Evolutionary conservation across 2,797 vertebrate species (phyloP).

Genomic region (Enoplosus armatus): DNA sequence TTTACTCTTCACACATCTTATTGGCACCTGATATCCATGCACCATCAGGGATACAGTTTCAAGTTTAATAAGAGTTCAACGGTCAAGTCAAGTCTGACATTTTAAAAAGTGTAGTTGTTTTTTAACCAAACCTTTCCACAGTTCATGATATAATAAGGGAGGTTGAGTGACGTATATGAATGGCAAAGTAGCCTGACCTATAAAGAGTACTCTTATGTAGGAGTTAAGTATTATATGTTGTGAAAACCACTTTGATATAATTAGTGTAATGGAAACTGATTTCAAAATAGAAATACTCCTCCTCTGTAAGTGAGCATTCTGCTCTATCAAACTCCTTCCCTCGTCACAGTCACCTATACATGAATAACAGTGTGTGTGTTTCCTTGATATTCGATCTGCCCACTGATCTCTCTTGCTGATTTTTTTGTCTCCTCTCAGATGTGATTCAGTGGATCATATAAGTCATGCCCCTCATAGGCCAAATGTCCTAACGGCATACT

Average conservation of each 20-base stretch:
- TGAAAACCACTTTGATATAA: not conserved
- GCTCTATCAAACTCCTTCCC: conserved; percentile 18
- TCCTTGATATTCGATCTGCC: conserved; percentile 60
- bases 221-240: not conserved
- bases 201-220: not conserved
- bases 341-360: conserved; percentile 44
- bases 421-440: conserved; percentile 60
- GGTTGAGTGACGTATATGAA: not conserved
- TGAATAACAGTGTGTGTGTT: conserved; percentile 40
- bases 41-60: not conserved
- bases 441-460: conserved; percentile 67
- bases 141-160: not conserved
- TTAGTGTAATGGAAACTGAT: not conserved
- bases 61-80: not conserved
- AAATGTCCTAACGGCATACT: conserved; percentile 75
- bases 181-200: not conserved
- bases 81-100: not conserved
- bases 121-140: not conserved
- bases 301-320: conserved; percentile 27
- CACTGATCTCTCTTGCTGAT: conserved; percentile 31
- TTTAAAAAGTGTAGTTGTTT: not conserved
- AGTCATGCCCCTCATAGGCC: conserved; percentile 64
- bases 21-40: not conserved
- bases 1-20: not conserved
- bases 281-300: conserved; percentile 19